Conservation (phyloP, 35 echinoderm and acorn worm species). For the Ophioderma brevispina region DNA sequence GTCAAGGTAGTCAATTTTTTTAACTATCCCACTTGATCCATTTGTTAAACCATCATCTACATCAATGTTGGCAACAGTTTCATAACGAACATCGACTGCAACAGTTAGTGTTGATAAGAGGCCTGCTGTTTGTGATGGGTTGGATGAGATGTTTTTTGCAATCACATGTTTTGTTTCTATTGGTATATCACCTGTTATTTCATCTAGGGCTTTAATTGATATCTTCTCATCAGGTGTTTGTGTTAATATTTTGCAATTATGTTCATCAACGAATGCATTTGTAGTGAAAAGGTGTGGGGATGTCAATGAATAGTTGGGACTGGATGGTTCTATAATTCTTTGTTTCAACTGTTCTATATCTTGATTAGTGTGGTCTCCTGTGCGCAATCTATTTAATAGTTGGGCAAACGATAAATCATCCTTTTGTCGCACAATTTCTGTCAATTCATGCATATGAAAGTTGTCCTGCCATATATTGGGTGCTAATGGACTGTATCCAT, state of each 20-base stretch:
- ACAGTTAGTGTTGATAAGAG: neutral
- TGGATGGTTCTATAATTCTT: too few relatives aligned
- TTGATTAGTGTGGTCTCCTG: too few relatives aligned
- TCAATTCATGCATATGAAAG: too few relatives aligned
- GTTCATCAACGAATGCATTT: conserved; percentile 40
- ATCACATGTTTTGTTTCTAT: neutral
- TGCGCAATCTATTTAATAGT: too few relatives aligned
- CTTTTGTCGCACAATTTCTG: too few relatives aligned
- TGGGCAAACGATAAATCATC: too few relatives aligned
- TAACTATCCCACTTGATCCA: conserved; percentile 28
- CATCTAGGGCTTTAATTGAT: conserved; percentile 20
- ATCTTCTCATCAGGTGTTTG: neutral
- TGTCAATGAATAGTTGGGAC: too few relatives aligned
- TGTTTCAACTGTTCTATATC: too few relatives aligned
- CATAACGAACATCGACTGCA: conserved; percentile 30
- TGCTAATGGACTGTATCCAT: neutral
- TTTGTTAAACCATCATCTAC: conserved; percentile 59
- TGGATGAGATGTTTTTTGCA: neutral
- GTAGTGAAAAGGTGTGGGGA: conserved; percentile 8
- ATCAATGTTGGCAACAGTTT: conserved; percentile 48
- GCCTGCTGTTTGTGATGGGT: conserved; percentile 16
- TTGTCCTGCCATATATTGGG: too few relatives aligned
- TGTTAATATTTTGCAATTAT: conserved; percentile 23
- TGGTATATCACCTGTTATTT: conserved; percentile 12
- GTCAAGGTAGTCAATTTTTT: conserved; percentile 29